Percentiles rank a stretch among this genome's conserved stretches.
Evolutionary conservation across 2,888 invertebrate species (phyloP).

Genomic region (Coecobrya sp.): DNA sequence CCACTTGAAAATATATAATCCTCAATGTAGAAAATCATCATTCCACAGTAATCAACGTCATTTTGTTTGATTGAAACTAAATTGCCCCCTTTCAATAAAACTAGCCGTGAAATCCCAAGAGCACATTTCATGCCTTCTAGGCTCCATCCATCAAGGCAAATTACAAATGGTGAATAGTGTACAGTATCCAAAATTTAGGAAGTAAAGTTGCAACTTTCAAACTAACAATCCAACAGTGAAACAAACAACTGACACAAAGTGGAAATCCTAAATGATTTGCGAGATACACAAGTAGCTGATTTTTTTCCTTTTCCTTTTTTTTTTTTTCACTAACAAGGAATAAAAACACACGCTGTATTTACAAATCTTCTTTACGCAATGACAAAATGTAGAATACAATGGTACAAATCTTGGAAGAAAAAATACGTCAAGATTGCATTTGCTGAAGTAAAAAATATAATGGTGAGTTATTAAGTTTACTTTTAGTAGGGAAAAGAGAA

Average conservation of each 20-base stretch:
- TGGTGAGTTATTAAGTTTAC: slow-evolving; percentile 4
- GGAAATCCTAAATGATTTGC: slow-evolving; percentile 54
- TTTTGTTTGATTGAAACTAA: slow-evolving; percentile 82
- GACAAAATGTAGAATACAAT: background rate
- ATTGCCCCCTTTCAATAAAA: slow-evolving; percentile 85
- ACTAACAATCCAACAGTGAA: background rate
- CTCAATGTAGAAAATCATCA: slow-evolving; percentile 58
- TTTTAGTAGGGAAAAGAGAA: background rate
- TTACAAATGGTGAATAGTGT: background rate
- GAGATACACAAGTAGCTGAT: slow-evolving; percentile 48
- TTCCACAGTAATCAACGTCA: slow-evolving; percentile 77
- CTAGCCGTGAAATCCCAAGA: slow-evolving; percentile 84
- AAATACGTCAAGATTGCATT: too few species aligned
- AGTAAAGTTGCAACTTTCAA: background rate
- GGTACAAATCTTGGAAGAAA: background rate
- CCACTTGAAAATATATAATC: slow-evolving; percentile 74
- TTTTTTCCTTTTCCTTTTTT: slow-evolving; percentile 65
- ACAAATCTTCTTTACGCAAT: background rate
- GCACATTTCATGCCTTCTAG: slow-evolving; percentile 83
- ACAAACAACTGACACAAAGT: slow-evolving; percentile 63
- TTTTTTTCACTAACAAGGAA: slow-evolving; percentile 41
- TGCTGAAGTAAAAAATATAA: background rate
- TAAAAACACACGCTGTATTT: background rate
- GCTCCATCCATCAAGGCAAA: slow-evolving; percentile 73
- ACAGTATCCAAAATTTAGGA: background rate